These are phyloP conservation scores for Drosophila subpulchrella DNA, from an alignment of 1,140 invertebrate species.

Conservation along the genomic window DNA sequence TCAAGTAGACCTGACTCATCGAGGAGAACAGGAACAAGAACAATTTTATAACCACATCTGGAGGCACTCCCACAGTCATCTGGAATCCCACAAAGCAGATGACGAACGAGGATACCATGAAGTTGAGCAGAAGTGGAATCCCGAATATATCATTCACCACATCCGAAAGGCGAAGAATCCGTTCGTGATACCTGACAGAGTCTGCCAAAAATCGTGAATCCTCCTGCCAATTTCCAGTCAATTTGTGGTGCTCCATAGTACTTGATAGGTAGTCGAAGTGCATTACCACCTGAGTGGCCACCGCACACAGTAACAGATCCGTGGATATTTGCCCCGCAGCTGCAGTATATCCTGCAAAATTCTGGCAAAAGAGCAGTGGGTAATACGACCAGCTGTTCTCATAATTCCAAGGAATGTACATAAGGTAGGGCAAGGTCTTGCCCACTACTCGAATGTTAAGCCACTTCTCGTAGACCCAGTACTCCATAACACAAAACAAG, in stretches of 20 bases:
- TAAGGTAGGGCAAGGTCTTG: constrained; percentile 55
- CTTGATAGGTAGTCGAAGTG: constrained; percentile 61
- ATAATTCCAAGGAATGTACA: constrained; percentile 67
- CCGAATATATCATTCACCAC: constrained; percentile 60
- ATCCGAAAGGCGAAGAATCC: constrained; percentile 22
- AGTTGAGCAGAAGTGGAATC: constrained; percentile 62
- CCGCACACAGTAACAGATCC: constrained; percentile 62
- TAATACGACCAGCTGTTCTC: constrained; percentile 61
- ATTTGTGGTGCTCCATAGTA: constrained; percentile 23
- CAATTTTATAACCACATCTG: constrained; percentile 54
- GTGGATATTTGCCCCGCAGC: constrained; percentile 66
- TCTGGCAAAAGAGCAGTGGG: constrained; percentile 38
- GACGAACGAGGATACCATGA: constrained; percentile 68
- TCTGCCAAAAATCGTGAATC: constrained; percentile 39
- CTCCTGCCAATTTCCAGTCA: constrained; percentile 35
- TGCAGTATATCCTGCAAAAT: constrained; percentile 59
- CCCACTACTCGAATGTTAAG: constrained; percentile 38
- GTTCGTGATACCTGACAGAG: constrained; percentile 54
- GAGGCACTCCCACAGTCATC: constrained; percentile 58
- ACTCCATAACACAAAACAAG: constrained; percentile 55
- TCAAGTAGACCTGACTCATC: constrained; percentile 59
- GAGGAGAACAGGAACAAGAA: constrained; percentile 53
- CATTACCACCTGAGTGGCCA: constrained; percentile 66
- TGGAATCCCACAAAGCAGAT: constrained; percentile 80
- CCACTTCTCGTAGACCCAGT: constrained; percentile 63